Base-by-base conservation (phyloP, 1,140 invertebrate species). In the Drosophila arawakana region DNA sequence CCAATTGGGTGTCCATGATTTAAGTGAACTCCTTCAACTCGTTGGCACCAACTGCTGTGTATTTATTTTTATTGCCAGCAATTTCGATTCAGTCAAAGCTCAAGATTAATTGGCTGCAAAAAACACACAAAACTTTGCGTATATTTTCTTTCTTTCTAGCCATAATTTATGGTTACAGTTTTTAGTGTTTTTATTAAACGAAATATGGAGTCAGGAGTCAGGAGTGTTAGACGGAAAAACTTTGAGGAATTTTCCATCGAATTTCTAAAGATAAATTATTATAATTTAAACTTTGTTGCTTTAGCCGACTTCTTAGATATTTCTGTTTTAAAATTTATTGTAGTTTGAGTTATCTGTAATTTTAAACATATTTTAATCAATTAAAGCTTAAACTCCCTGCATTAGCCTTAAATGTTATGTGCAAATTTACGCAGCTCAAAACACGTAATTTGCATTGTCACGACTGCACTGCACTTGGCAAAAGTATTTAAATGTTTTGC, bases 71-170 rank as follows among this genome's bases (percentile, higher is more conserved):
- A 52, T 63, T 63, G 49, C 49, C 41, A 13, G 37, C 61, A 21
- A 55, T 39, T 52, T 62, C 46, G 46, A 62, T 62, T 62, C 46
- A 50, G 35, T 50, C 66, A 73, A 18, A 47, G 71, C 72, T 71
- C 49, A 35, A 71, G 68, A 75, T 75, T 75, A 75, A 75, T 75
- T 72, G 73, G 35, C 65, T 25, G 60, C 21, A 57, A 46, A 54
- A 55, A 49, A 5, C 25, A 47, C 18, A 50, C 13, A 52, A 39
- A 41, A 21, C 9, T 25, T 25, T 21, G 18, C 10, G 10, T 11
- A 10, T 43, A 41, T 57, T 57, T 57, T 15, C n/a, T 6, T n/a
- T 11, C 39, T 41, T 41, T 11, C 39, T 55, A 21, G 2, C 54
- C n/a, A 30, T 30, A 57, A 57, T 57, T 57, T 57, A 57, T 57